phyloP scores from a whole-genome alignment of 2,797 vertebrate genomes.

The Lithobates pipiens region DNA sequence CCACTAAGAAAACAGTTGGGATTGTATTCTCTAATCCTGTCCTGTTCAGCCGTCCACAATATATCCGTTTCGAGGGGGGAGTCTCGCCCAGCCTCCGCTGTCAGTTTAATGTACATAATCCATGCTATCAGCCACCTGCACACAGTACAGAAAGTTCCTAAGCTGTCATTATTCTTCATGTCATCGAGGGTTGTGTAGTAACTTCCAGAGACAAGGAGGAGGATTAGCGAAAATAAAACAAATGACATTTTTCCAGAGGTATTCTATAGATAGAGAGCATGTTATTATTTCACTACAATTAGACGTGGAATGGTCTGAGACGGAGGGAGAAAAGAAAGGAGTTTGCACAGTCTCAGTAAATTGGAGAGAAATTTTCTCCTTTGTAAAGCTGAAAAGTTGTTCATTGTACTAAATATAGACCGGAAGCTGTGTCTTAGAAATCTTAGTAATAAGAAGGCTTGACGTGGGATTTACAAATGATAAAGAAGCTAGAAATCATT shows the following conservation, averaged over 20 bases:
- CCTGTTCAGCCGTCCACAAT: slow-evolving; percentile 29
- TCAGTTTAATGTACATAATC: slow-evolving; percentile 31
- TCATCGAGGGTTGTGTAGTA: slow-evolving; percentile 34
- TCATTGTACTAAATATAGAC: neutral
- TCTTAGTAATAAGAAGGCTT: neutral
- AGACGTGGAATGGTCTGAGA: neutral
- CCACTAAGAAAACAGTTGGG: slow-evolving; percentile 48
- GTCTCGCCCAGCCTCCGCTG: neutral
- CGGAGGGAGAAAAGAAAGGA: neutral
- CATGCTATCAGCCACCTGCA: slow-evolving; percentile 16
- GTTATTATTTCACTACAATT: slow-evolving; percentile 13
- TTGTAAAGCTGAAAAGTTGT: slow-evolving; percentile 21
- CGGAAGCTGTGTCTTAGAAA: neutral
- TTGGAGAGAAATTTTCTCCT: neutral
- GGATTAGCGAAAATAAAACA: slow-evolving; percentile 54
- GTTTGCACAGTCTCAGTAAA: slow-evolving; percentile 4
- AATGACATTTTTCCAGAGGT: slow-evolving; percentile 14
- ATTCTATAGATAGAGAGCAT: slow-evolving; percentile 1
- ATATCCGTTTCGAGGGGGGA: slow-evolving; percentile 18
- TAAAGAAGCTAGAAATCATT: neutral
- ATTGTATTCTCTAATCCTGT: slow-evolving; percentile 41
- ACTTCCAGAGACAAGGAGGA: slow-evolving; percentile 27
- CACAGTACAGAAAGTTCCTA: slow-evolving; percentile 17
- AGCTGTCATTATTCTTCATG: slow-evolving; percentile 47
- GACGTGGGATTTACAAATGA: neutral